These are phyloP conservation scores for Galaxias olidus DNA, from an alignment of 2,797 vertebrate genomes.

Conservation along the genomic window DNA sequence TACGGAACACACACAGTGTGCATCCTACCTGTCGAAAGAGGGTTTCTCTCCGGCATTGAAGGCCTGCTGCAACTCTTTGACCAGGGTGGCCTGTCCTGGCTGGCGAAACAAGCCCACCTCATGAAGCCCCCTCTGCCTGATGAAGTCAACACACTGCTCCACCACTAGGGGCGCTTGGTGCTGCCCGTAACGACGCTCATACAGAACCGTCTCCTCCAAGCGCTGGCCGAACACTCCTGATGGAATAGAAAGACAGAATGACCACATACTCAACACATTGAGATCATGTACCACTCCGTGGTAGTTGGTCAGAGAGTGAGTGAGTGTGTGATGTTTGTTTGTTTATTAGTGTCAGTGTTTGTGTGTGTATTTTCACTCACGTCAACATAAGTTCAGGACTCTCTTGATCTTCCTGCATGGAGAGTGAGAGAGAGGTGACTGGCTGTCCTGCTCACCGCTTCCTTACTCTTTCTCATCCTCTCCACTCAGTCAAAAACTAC, in stretches of 20 bases:
- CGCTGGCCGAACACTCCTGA: constrained; percentile 81
- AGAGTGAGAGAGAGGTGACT: constrained; percentile 59
- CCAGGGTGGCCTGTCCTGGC: constrained; percentile 74
- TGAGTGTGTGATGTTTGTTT: not conserved
- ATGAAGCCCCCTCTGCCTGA: constrained; percentile 68
- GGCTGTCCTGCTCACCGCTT: constrained; percentile 45
- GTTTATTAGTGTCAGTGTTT: not conserved
- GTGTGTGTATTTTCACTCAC: constrained; percentile 48
- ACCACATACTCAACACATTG: not conserved
- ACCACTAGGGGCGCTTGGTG: constrained; percentile 78
- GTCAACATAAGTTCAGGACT: constrained; percentile 59
- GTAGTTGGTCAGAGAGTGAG: too few species aligned
- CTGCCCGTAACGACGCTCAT: constrained; percentile 76
- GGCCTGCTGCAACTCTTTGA: constrained; percentile 77
- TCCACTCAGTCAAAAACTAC: not conserved
- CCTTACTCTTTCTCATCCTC: constrained; percentile 56
- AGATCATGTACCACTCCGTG: too few species aligned
- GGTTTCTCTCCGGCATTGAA: constrained; percentile 80
- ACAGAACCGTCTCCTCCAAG: constrained; percentile 78
- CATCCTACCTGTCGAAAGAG: constrained; percentile 73
- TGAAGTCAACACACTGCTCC: constrained; percentile 79
- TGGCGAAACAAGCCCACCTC: constrained; percentile 80
- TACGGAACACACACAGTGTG: not conserved
- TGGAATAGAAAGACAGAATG: not conserved
- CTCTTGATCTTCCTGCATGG: constrained; percentile 65